Evolutionary conservation across 2,113 vertebrate genomes (phyloP).

Genomic region (Lophura nycthemera): DNA sequence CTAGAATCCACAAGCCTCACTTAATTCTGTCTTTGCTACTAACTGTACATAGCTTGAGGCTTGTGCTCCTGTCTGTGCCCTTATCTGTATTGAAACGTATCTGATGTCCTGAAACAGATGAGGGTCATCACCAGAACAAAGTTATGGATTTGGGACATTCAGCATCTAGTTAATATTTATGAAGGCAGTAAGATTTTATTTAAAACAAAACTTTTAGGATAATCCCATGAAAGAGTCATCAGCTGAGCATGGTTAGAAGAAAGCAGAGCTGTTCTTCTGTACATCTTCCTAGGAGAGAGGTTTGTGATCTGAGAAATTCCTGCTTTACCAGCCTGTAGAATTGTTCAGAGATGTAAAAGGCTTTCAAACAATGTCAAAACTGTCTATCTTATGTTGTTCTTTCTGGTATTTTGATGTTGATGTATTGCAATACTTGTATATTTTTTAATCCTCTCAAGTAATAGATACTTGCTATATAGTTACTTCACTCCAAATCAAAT

Average conservation of each 20-base stretch:
- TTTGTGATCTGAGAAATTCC: conserved; percentile 18
- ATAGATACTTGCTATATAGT: neutral
- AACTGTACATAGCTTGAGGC: neutral
- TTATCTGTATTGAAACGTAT: conserved; percentile 8
- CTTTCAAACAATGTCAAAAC: neutral
- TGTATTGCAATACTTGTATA: neutral
- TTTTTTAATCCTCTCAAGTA: neutral
- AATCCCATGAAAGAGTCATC: neutral
- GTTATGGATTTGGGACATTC: neutral
- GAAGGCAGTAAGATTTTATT: conserved; percentile 12
- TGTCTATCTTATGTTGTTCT: neutral
- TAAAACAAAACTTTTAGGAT: conserved; percentile 28
- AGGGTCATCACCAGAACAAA: conserved; percentile 22
- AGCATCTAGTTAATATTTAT: conserved; percentile 38
- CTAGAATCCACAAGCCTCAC: neutral
- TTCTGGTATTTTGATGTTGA: neutral
- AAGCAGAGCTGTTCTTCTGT: neutral
- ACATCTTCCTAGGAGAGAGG: neutral
- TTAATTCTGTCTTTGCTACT: neutral
- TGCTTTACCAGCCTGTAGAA: neutral
- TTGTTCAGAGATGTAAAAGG: neutral
- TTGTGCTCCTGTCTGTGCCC: neutral
- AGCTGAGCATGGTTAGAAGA: neutral
- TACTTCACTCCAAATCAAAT: neutral
- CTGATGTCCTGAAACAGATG: neutral